Base-by-base conservation (phyloP, 2,888 invertebrate genomes). In the Nudaria mundana region DNA sequence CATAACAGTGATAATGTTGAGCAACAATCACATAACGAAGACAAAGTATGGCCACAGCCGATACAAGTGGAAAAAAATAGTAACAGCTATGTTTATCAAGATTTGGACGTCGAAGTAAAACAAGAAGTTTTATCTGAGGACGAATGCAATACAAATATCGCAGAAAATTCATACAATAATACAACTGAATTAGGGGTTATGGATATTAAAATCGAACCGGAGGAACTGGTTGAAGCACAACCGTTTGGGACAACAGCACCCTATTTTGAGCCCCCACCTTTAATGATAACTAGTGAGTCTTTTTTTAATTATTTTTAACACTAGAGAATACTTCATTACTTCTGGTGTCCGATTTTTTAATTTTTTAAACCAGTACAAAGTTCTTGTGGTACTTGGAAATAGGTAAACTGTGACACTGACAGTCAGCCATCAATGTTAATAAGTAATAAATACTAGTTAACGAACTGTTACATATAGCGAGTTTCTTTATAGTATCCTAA, bases 171-270 rank as follows among this genome's bases (percentile, higher is more conserved):
- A 1, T 55, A 50, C 13, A 30, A 29, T 30, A 14, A 3, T 7
- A 56, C 49, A 3, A 8, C 15, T 3, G 50, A 56, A 44, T 30
- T 54, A 6, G 47, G 43, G 2, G 48, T 50, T 44, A 33, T 77
- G 35, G 84, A 84, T n/a, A 84, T 86, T 5, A 86, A 87, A 52
- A 64, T 81, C 30, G 87, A 87, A 51, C 83, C 82, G 0, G 84
- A 82, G 39, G 86, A 86, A 42, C 15, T 23, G 15, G 26, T 81
- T 32, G 87, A 87, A 50, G 81, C 81, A 0, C 82, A 80, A 40
- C 85, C 85, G 42, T 60, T 24, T 29, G 32, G 79, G 31, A 86
- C 86, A 48, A 81, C 81, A 0, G 81, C 80, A 40, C 82, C 85
- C 43, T 60, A 79, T 16, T 57, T 60, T 1, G 66, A 67, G 11